Conservation (phyloP, 2,888 invertebrate genomes). For the Liposcelis brunnea region DNA sequence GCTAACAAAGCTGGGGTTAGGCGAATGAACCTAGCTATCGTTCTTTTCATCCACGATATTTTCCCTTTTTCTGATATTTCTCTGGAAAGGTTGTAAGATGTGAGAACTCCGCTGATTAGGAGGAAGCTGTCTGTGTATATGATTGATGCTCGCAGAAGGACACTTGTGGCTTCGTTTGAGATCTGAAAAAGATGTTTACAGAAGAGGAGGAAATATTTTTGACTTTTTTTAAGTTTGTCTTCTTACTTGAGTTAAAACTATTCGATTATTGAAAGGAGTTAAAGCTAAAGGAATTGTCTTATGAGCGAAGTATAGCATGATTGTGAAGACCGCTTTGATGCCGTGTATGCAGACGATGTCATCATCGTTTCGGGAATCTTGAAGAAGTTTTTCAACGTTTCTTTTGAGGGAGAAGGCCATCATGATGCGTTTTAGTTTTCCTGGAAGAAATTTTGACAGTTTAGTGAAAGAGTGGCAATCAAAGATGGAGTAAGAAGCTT, state of each 20-base stretch:
- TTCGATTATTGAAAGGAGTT: constrained; percentile 44
- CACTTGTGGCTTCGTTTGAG: constrained; percentile 38
- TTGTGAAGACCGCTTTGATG: constrained; percentile 43
- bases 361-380: constrained; percentile 28
- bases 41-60: constrained; percentile 37
- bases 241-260: constrained; percentile 13
- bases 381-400: constrained; percentile 37
- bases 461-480: too few species aligned
- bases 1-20: constrained; percentile 44
- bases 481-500: too few species aligned
- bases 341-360: constrained; percentile 54
- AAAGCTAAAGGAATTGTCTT: constrained; percentile 45
- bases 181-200: constrained; percentile 27
- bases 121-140: constrained; percentile 50
- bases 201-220: not conserved
- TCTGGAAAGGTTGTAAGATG: constrained; percentile 40
- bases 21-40: constrained; percentile 40
- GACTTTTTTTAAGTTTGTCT: constrained; percentile 11
- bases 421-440: constrained; percentile 7
- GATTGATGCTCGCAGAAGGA: constrained; percentile 42
- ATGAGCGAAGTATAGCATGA: constrained; percentile 44
- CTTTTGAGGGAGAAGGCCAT: constrained; percentile 49
- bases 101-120: constrained; percentile 44
- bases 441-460: not conserved
- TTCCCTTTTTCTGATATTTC: constrained; percentile 34